Conservation (phyloP, 2,113 vertebrate genomes). For the pig (Sus scrofa) region T2T-Sscrofa CM000812.6:34863001-34863500, state of each 20-base stretch:
- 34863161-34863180: not conserved
- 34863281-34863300: conserved; percentile 26
- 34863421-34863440: not conserved
- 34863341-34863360: not conserved
- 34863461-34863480: not conserved
- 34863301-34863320: conserved; percentile 26
- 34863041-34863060: not conserved
- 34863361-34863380: not conserved
- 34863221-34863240: not conserved
- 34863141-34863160: conserved; percentile 7
- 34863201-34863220: not conserved
- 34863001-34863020: conserved; percentile 51
- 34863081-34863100: not conserved
- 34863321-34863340: conserved; percentile 4
- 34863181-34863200: not conserved
- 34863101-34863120: not conserved
- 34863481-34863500: not conserved
- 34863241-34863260: not conserved
- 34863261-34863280: conserved; percentile 12
- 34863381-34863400: not conserved
- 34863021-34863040: not conserved
- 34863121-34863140: not conserved
- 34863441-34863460: not conserved
- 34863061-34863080: not conserved
- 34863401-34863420: not conserved